phyloP scores from a whole-genome alignment of 2,888 invertebrate species.

The Drosophila colorata region DNA sequence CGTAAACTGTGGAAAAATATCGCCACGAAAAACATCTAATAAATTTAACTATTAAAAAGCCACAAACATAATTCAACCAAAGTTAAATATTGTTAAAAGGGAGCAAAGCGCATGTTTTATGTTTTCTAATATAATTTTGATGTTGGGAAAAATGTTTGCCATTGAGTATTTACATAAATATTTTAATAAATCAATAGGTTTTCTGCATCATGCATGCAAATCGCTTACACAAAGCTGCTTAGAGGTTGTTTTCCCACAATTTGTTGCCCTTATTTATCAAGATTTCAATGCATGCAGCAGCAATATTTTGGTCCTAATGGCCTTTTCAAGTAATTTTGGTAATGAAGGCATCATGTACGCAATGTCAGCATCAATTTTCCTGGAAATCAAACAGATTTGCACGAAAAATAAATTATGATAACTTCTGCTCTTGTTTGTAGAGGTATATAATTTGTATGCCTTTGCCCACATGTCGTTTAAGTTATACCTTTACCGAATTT shows the following conservation, averaged over 20 bases:
- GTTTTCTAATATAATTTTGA: constrained; percentile 60
- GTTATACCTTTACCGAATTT: background rate
- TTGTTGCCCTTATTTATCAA: constrained; percentile 19
- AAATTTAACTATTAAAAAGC: constrained; percentile 66
- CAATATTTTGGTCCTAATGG: background rate
- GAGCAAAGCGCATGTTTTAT: constrained; percentile 33
- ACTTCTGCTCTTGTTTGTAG: background rate
- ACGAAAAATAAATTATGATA: background rate
- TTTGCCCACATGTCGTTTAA: background rate
- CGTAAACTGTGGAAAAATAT: constrained; percentile 35
- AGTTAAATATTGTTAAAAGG: constrained; percentile 48
- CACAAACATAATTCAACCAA: constrained; percentile 59
- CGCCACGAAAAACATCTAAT: constrained; percentile 47
- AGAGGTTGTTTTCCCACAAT: constrained; percentile 38
- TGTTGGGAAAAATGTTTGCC: constrained; percentile 19
- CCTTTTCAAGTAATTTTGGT: constrained; percentile 1
- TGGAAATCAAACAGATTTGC: background rate
- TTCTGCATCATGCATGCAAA: constrained; percentile 50
- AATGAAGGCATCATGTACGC: background rate
- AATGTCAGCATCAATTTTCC: constrained; percentile 2
- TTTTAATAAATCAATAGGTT: constrained; percentile 42
- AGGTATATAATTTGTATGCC: background rate
- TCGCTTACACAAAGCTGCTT: constrained; percentile 62
- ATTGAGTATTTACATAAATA: constrained; percentile 46
- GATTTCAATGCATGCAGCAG: constrained; percentile 5